Evolutionary conservation across 2,113 vertebrate species (phyloP).

Genomic region (Pelecanus crispus): DNA sequence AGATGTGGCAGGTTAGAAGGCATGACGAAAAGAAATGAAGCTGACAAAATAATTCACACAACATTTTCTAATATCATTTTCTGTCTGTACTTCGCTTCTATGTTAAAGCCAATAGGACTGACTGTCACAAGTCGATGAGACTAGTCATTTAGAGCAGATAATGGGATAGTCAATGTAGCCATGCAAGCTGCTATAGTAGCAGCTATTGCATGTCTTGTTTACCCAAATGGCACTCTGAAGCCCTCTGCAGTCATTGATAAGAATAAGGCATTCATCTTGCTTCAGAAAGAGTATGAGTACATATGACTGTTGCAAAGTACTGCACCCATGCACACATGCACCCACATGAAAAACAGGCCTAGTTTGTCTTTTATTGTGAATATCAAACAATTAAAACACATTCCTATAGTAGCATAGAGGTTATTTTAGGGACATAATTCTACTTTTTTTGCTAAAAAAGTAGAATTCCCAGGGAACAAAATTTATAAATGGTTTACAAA

Average conservation of each 20-base stretch:
- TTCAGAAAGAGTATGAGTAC: not conserved
- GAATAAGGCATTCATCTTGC: not conserved
- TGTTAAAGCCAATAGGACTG: not conserved
- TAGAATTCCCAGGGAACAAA: not conserved
- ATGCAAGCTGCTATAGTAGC: not conserved
- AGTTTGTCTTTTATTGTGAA: not conserved
- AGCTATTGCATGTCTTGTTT: not conserved
- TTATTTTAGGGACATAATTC: not conserved
- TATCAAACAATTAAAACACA: not conserved
- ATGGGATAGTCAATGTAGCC: not conserved
- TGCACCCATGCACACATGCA: not conserved
- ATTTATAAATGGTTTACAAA: not conserved
- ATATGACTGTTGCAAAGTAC: not conserved
- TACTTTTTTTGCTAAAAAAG: not conserved
- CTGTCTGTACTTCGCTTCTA: not conserved
- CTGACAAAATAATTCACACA: not conserved
- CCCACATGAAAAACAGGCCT: not conserved
- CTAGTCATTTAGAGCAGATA: not conserved
- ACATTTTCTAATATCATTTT: not conserved
- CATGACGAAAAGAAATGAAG: not conserved
- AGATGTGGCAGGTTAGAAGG: not conserved
- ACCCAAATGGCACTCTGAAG: not conserved
- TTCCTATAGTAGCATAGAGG: not conserved
- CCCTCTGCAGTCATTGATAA: not conserved
- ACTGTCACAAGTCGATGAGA: not conserved